Conservation (phyloP, 2,797 vertebrate genomes). For the Dallia pectoralis region DNA sequence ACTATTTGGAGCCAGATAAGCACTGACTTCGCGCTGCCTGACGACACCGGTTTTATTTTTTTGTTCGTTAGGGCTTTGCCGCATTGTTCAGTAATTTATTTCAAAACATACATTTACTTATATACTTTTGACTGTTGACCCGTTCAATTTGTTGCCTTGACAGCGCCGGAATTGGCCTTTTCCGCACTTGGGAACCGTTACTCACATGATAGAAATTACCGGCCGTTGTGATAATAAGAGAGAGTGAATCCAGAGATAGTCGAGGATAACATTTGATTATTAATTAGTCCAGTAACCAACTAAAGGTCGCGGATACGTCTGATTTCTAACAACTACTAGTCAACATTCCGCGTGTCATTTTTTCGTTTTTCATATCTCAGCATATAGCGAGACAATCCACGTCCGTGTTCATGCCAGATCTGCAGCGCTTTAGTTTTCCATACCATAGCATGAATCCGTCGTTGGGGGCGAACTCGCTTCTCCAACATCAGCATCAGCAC, state of each 20-base stretch:
- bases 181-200: constrained; percentile 26
- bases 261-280: constrained; percentile 52
- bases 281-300: constrained; percentile 45
- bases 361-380: constrained; percentile 35
- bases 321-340: neutral
- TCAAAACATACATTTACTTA: neutral
- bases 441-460: constrained; percentile 90
- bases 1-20: constrained; percentile 50
- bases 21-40: constrained; percentile 40
- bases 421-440: constrained; percentile 81
- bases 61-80: constrained; percentile 42
- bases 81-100: constrained; percentile 30
- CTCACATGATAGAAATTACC: neutral
- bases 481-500: constrained; percentile 77
- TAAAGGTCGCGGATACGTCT: constrained; percentile 5
- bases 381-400: constrained; percentile 41
- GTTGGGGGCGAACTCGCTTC: constrained; percentile 82
- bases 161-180: constrained; percentile 2
- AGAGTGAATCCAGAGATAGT: constrained; percentile 42
- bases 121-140: neutral
- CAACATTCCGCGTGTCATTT: neutral
- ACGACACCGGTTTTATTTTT: constrained; percentile 41
- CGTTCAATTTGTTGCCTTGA: neutral
- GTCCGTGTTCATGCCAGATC: constrained; percentile 82
- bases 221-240: neutral